Conservation (phyloP, 2,113 vertebrate species). For the Meles meles region DNA sequence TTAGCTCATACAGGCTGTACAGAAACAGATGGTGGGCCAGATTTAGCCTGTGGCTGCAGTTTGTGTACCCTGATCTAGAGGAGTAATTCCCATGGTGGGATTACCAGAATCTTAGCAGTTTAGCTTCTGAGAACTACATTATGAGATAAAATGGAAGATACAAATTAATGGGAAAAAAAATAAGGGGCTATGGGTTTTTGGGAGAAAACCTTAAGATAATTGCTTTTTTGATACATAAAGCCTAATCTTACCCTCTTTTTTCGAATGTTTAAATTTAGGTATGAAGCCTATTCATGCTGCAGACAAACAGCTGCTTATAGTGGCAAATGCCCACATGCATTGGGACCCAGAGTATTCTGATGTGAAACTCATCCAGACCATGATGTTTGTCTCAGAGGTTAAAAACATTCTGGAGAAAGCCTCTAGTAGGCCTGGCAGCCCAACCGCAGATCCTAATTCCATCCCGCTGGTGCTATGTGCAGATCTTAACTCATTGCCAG, state of each 20-base stretch:
- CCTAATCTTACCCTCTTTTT: slow-evolving; percentile 32
- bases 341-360: slow-evolving; percentile 99
- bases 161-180: not conserved
- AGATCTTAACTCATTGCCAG: slow-evolving; percentile 98
- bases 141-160: not conserved
- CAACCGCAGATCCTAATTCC: slow-evolving; percentile 88
- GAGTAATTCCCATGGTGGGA: not conserved
- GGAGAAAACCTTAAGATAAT: slow-evolving; percentile 7
- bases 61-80: not conserved
- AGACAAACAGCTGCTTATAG: slow-evolving; percentile 93
- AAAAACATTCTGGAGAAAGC: slow-evolving; percentile 97
- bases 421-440: slow-evolving; percentile 85
- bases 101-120: slow-evolving; percentile 26
- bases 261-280: slow-evolving; percentile 79
- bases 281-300: slow-evolving; percentile 87
- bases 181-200: not conserved
- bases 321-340: slow-evolving; percentile 99
- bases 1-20: not conserved
- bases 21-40: not conserved
- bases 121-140: not conserved
- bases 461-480: slow-evolving; percentile 98
- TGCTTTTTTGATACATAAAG: not conserved
- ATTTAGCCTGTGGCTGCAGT: not conserved
- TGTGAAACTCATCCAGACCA: slow-evolving; percentile 98
- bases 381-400: slow-evolving; percentile 99